A percentile compares a stretch with the other conserved stretches of the same genome.
phyloP scores from a whole-genome alignment of 2,113 vertebrate genomes.

The Verasper variegatus region DNA sequence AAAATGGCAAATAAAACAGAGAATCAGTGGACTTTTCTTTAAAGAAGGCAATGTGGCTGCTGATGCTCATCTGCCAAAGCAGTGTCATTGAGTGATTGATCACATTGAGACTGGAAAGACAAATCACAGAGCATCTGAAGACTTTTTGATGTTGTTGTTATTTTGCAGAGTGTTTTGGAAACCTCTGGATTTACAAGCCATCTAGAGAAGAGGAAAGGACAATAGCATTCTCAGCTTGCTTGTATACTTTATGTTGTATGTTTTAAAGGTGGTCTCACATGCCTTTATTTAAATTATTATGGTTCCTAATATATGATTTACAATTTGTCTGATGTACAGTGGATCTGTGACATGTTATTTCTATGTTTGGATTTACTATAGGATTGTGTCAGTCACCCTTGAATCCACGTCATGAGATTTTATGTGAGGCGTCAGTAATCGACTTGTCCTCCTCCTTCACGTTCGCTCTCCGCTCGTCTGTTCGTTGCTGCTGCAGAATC shows the following conservation, averaged over 20 bases:
- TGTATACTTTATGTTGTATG: constrained; percentile 56
- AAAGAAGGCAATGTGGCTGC: constrained; percentile 31
- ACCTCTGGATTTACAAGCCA: constrained; percentile 62
- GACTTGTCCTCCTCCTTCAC: constrained; percentile 29
- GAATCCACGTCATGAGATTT: constrained; percentile 41
- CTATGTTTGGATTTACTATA: constrained; percentile 30
- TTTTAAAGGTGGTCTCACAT: constrained; percentile 60
- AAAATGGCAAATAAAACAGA: not conserved
- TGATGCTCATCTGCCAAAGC: constrained; percentile 49
- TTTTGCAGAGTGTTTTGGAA: constrained; percentile 44
- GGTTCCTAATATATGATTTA: constrained; percentile 56
- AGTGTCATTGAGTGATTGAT: constrained; percentile 14
- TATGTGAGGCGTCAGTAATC: constrained; percentile 16
- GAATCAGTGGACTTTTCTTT: constrained; percentile 26
- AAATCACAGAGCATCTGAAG: constrained; percentile 26
- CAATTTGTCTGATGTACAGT: constrained; percentile 55
- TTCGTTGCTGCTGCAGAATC: constrained; percentile 49
- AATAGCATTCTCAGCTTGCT: constrained; percentile 52
- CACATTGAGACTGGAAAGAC: constrained; percentile 56
- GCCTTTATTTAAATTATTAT: constrained; percentile 81
- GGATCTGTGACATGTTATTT: constrained; percentile 56
- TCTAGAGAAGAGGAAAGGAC: constrained; percentile 53
- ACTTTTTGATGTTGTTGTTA: constrained; percentile 42
- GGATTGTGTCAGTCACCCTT: constrained; percentile 39
- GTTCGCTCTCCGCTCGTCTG: constrained; percentile 29